A percentile compares a stretch with the other conserved stretches of the same genome.
Evolutionary conservation across 1,140 invertebrate genomes (phyloP).

Genomic region (Panulirus ornatus): DNA sequence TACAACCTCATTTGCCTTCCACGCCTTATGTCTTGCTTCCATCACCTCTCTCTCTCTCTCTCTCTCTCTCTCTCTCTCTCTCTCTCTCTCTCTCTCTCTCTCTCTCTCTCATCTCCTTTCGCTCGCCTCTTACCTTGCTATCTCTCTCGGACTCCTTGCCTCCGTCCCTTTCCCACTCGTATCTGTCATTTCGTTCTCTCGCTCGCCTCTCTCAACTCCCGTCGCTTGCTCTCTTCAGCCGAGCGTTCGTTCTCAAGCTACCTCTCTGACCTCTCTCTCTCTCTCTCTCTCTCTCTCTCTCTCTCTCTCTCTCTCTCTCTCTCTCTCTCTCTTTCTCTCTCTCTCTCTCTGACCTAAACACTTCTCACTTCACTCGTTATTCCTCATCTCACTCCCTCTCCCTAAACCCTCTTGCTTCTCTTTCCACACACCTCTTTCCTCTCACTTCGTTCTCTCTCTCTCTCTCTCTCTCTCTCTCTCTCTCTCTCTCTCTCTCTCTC

Average conservation of each 20-base stretch:
- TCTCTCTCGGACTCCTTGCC: too few relatives aligned
- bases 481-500: slow-evolving; percentile 31
- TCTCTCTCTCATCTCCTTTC: neutral
- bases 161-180: too few relatives aligned
- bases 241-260: too few relatives aligned
- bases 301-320: neutral
- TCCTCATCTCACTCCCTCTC: neutral
- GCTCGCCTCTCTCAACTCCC: neutral
- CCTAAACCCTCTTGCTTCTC: neutral
- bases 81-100: neutral
- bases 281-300: slow-evolving; percentile 23
- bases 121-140: neutral
- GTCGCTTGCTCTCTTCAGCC: neutral
- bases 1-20: neutral
- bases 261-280: neutral
- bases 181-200: too few relatives aligned
- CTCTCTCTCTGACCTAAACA: too few relatives aligned
- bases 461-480: neutral
- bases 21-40: neutral
- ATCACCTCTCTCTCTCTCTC: neutral
- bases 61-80: slow-evolving; percentile 23
- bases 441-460: neutral
- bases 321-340: neutral
- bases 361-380: neutral
- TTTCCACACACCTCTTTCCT: neutral